These are phyloP conservation scores for Neolamprologus ventralis DNA, from an alignment of 2,113 vertebrate genomes.

Conservation along the genomic window DNA sequence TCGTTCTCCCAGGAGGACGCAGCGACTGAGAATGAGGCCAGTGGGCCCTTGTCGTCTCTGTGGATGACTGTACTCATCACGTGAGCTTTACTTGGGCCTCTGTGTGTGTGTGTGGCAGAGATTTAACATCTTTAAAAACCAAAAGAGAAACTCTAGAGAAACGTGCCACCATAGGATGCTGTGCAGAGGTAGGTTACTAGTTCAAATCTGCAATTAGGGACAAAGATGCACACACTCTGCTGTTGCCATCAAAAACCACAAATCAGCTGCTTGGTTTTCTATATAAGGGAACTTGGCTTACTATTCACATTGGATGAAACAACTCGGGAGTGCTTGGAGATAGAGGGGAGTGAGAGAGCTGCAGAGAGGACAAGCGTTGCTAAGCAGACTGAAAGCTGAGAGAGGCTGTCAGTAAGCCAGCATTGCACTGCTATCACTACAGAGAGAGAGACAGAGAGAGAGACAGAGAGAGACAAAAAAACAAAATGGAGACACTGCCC, in stretches of 20 bases:
- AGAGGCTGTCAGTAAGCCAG: constrained; percentile 58
- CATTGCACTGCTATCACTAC: constrained; percentile 40
- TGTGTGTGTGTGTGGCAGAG: not conserved
- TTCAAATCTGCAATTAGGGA: not conserved
- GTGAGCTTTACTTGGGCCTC: constrained; percentile 9
- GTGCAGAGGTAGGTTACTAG: constrained; percentile 4
- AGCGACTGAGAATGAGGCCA: constrained; percentile 47
- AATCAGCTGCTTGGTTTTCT: not conserved
- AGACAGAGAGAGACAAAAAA: not conserved
- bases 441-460: not conserved
- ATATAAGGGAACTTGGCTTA: constrained; percentile 11
- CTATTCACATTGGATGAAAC: constrained; percentile 29
- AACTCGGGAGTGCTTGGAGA: constrained; percentile 37
- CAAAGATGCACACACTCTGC: not conserved
- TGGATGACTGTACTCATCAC: constrained; percentile 39
- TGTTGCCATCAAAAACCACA: not conserved
- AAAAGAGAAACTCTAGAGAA: not conserved
- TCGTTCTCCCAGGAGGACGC: constrained; percentile 31
- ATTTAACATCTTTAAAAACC: not conserved
- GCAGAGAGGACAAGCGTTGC: constrained; percentile 54
- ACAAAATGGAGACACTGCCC: constrained; percentile 59
- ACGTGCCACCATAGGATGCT: not conserved
- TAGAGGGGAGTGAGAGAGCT: constrained; percentile 46
- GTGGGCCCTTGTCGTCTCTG: constrained; percentile 50
- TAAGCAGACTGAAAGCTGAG: constrained; percentile 64